These are phyloP conservation scores for Pagetopsis macropterus DNA, from an alignment of 2,797 vertebrate species.

Conservation along the genomic window DNA sequence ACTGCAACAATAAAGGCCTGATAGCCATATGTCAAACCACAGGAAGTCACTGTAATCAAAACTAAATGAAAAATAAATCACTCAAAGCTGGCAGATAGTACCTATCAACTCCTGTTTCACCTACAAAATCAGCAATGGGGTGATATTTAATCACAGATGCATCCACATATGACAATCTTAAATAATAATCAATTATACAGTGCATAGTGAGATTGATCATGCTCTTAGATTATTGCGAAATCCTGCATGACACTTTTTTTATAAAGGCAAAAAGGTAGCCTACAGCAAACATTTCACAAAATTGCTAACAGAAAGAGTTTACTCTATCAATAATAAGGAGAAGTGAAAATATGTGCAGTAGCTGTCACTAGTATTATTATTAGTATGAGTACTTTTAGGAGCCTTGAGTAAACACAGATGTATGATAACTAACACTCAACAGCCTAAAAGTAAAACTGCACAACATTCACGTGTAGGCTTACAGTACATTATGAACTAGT, in stretches of 20 bases:
- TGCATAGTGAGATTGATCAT: neutral
- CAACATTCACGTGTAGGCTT: neutral
- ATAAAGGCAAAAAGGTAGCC: neutral
- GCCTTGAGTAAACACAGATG: neutral
- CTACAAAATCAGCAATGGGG: neutral
- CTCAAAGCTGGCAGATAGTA: conserved; percentile 4
- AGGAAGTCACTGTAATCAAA: conserved; percentile 39
- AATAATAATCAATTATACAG: neutral
- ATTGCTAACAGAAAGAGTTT: neutral
- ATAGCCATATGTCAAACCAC: conserved; percentile 49
- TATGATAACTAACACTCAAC: neutral
- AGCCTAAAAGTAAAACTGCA: neutral
- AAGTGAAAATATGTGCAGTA: neutral
- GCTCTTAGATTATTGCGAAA: neutral
- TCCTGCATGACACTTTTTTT: neutral
- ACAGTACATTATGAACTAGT: too few species aligned
- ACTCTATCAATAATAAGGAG: neutral
- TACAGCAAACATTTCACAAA: neutral
- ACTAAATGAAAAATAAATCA: conserved; percentile 21
- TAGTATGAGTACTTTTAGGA: neutral
- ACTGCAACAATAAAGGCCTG: conserved; percentile 43
- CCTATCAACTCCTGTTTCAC: neutral
- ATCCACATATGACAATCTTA: conserved; percentile 1
- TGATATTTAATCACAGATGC: neutral
- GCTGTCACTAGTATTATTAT: neutral